Evolutionary conservation across 2,888 invertebrate genomes (phyloP).

Genomic region (Eumerus sabulonum): DNA sequence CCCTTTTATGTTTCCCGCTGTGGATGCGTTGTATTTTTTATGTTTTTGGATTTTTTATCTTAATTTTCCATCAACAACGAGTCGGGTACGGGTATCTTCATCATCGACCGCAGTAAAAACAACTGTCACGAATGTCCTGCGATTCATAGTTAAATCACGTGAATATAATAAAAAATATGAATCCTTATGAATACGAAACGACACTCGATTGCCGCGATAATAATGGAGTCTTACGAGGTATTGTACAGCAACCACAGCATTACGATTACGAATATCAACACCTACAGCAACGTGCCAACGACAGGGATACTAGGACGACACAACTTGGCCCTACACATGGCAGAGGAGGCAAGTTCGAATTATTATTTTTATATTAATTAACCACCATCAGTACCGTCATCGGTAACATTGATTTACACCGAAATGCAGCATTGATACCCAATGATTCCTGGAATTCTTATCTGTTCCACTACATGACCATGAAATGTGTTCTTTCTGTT

Average conservation of each 20-base stretch:
- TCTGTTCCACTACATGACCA: too few species aligned
- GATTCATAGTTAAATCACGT: slow-evolving; percentile 74
- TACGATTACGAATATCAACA: slow-evolving; percentile 78
- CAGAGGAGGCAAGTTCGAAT: slow-evolving; percentile 78
- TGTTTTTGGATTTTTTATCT: slow-evolving; percentile 65
- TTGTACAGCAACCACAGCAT: slow-evolving; percentile 74
- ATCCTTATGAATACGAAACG: slow-evolving; percentile 79
- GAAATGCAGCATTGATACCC: too few species aligned
- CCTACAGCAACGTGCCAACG: slow-evolving; percentile 74
- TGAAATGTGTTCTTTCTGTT: too few species aligned
- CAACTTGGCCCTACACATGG: slow-evolving; percentile 74
- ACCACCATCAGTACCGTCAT: too few species aligned
- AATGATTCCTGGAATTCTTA: too few species aligned
- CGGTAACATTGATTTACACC: too few species aligned
- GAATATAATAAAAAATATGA: slow-evolving; percentile 72
- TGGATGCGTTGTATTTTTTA: slow-evolving; percentile 62
- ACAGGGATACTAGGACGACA: slow-evolving; percentile 74
- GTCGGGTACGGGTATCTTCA: not conserved
- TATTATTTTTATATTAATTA: too few species aligned
- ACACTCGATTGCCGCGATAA: slow-evolving; percentile 79
- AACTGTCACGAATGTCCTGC: slow-evolving; percentile 78
- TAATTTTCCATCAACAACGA: slow-evolving; percentile 63
- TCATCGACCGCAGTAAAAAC: slow-evolving; percentile 18
- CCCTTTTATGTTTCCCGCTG: slow-evolving; percentile 62
- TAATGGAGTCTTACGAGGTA: slow-evolving; percentile 73